A percentile compares a stretch with the other conserved stretches of the same genome.
Evolutionary conservation across 23 tunicate genomes (phyloP).

Genomic region (Ciona savignyi): DNA sequence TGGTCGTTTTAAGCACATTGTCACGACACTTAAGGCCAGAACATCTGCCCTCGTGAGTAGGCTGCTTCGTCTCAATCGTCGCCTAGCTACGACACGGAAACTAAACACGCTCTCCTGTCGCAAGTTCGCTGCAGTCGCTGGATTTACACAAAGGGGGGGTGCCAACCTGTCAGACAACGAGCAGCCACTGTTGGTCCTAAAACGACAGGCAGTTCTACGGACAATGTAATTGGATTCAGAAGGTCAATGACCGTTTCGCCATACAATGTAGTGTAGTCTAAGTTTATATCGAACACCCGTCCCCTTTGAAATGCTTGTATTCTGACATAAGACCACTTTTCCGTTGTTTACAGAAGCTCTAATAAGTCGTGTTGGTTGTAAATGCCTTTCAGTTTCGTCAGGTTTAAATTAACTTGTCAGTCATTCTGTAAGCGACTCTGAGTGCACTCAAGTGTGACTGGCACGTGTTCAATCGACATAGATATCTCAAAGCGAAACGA

Average conservation of each 20-base stretch:
- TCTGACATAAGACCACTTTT: too few species aligned
- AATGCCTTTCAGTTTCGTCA: background rate
- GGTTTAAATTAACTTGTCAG: background rate
- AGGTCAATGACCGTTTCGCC: too few species aligned
- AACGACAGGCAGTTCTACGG: too few species aligned
- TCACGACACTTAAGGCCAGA: background rate
- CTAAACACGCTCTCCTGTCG: conserved; percentile 3
- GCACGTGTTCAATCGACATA: conserved; percentile 24
- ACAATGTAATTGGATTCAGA: too few species aligned
- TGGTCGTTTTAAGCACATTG: background rate
- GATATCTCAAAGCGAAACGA: background rate
- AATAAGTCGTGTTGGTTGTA: background rate
- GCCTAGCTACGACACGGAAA: conserved; percentile 19
- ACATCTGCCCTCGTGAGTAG: background rate
- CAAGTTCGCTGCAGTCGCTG: background rate
- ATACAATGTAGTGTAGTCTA: too few species aligned
- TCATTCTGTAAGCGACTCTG: conserved; percentile 7
- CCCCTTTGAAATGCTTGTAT: too few species aligned
- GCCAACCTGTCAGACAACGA: background rate
- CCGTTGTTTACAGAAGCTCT: background rate
- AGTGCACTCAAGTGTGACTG: conserved; percentile 41
- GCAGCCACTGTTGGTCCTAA: too few species aligned
- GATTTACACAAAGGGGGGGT: background rate
- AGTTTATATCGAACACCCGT: too few species aligned
- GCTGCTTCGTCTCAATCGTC: conserved; percentile 3